Percentiles rank a stretch among this genome's conserved stretches.
phyloP scores from a whole-genome alignment of 2,797 vertebrate species.

The Neopelma chrysocephalum region DNA sequence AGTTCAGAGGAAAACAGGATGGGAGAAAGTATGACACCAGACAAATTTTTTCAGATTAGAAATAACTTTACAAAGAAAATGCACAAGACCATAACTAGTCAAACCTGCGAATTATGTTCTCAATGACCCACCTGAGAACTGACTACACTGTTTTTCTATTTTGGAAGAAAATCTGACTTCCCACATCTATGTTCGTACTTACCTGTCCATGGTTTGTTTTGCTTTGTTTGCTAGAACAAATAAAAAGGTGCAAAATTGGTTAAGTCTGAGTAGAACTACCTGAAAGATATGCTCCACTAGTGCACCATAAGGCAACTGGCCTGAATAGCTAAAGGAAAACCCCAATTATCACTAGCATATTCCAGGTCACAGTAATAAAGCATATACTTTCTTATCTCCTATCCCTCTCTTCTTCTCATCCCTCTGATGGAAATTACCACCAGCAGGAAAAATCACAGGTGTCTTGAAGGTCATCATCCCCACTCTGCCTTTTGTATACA shows the following conservation, averaged over 20 bases:
- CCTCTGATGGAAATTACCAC: neutral
- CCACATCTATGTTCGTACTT: fast-evolving
- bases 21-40: neutral
- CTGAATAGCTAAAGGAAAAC: neutral
- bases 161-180: neutral
- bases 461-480: neutral
- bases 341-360: neutral
- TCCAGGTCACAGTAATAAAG: neutral
- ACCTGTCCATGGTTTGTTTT: neutral
- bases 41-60: neutral
- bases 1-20: neutral
- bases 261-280: neutral
- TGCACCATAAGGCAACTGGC: neutral
- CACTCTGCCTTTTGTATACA: neutral
- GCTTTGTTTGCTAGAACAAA: neutral
- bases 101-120: neutral
- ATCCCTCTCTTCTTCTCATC: neutral
- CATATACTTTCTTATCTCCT: neutral
- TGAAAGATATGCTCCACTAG: neutral
- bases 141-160: neutral
- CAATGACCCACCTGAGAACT: neutral
- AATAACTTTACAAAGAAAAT: neutral
- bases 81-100: neutral
- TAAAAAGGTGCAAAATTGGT: neutral
- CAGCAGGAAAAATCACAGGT: neutral